Base-by-base conservation (phyloP, 2,888 invertebrate species). In the Junonia oenone region DNA sequence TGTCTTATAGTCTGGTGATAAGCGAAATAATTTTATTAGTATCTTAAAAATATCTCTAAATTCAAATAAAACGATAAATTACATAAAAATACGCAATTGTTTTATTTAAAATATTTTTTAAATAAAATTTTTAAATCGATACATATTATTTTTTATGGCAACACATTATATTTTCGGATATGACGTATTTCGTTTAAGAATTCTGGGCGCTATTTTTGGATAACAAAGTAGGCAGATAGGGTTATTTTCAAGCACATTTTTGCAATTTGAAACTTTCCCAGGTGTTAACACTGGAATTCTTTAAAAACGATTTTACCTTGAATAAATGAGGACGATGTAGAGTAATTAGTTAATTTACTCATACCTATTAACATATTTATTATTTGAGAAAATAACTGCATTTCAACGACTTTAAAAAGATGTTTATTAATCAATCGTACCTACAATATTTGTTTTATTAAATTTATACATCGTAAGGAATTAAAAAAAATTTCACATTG, bases 121-220 rank as follows among this genome's bases (percentile, higher is more conserved):
- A 45, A 45, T 33, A 40, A 49, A 13, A 35, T 14, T 19, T 50
- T 37, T 15, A 22, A 61, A 58, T 57, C 53, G 51, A 58, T 58
- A 50, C 15, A 33, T 11, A 33, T 45, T 55, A 40, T 51, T 55
- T n/a, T 51, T 9, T 51, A 61, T 75, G 70, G 79, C 75, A 85
- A 76, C 79, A 72, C 73, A 63, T 9, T 9, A 48, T 54, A 37
- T 45, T 62, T 64, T 62, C 71, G 86, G 89, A 88, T 66, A 67
- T 86, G 79, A 83, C 83, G 84, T 78, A 68, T 17, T 53, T 31
- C 47, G 11, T 56, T 46, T 59, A 67, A 64, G 66, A 69, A 72
- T 68, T 72, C 67, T 65, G 68, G 77, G 88, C 87, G 83, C 89
- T 90, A 90, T 90, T 89, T 90, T 88, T 88, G 88, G 89, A 82